Evolutionary conservation across 2,888 invertebrate species (phyloP).

Genomic region (Phengaris alcon): DNA sequence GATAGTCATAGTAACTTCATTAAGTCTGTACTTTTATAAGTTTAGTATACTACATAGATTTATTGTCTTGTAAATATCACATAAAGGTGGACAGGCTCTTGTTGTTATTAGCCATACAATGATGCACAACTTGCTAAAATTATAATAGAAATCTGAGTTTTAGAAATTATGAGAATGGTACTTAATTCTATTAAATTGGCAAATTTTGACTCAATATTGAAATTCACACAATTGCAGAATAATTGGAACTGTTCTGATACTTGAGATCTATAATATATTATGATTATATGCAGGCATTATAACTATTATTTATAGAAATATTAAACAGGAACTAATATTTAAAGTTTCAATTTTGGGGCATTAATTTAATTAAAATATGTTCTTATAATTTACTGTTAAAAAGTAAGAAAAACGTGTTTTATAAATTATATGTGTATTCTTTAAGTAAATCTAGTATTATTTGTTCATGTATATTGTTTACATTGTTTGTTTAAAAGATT

Average conservation of each 20-base stretch:
- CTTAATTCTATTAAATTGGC: not conserved
- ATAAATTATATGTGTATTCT: not conserved
- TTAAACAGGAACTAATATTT: not conserved
- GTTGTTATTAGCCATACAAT: conserved; percentile 11
- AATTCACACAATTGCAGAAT: not conserved
- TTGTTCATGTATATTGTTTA: not conserved
- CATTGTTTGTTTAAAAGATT: not conserved
- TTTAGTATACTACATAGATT: conserved; percentile 22
- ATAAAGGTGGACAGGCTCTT: not conserved
- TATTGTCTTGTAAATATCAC: conserved; percentile 28
- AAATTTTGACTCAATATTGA: not conserved
- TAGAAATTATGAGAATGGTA: not conserved
- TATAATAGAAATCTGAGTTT: not conserved
- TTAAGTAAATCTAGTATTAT: not conserved
- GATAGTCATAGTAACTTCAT: conserved; percentile 30
- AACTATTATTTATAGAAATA: not conserved
- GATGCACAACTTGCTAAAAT: conserved; percentile 22
- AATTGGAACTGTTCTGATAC: not conserved
- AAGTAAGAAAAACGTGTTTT: not conserved
- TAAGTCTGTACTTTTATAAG: conserved; percentile 29
- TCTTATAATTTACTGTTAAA: not conserved
- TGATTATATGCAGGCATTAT: no score
- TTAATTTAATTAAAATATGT: not conserved
- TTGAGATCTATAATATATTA: no score
- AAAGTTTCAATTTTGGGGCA: not conserved